Evolutionary conservation across 2,888 invertebrate species (phyloP), one percentile per base, ranked within the genome.

Genomic region (Uropetala carovei): DNA sequence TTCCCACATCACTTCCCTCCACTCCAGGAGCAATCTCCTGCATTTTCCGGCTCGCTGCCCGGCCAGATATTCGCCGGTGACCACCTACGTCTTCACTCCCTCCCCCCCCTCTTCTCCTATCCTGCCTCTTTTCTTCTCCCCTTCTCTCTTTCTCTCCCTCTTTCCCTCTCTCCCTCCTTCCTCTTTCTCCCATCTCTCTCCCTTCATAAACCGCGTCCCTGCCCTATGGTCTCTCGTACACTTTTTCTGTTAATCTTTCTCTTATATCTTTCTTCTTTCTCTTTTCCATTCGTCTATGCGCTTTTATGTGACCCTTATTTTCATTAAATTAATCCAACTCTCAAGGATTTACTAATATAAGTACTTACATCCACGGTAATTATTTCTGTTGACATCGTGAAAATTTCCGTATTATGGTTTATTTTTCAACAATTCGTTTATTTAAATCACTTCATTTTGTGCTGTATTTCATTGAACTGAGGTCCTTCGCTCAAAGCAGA

Each of bases 21-120:
- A 89, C 57, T 83, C 83, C 83, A 83, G 83, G 60, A 68, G 89
- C 89, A 89, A 89, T 89, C 89, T 89, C 89, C 89, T 43, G 68
- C 89, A 89, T 89, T 89, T 89, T 89, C 60, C 68, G 89, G 60
- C 64, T 89, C 89, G 89, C 89, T 89, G n/a, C 89, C 68, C 60
- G 16, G 60, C 86, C 86, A 86, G 86, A 86, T 86, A 86, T 86
- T 86, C 60, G 59, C 60, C 56, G n/a, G 30, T 89, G 89, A 89
- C 89, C 89, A 89, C 89, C 68, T 83, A 18, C 18, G 89, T 57
- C 83, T 83, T 57, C 83, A 14, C 27, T 10, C 56, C 83, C 83
- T 56, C 43, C n/a, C 64, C 0, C 64, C 7, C 7, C 13, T 64
- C 64, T 64, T 64, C 64, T 64, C 64, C 64, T 56, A 43, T 43